These are phyloP conservation scores for Oligia latruncula DNA, from an alignment of 2,888 invertebrate genomes.

Conservation along the genomic window DNA sequence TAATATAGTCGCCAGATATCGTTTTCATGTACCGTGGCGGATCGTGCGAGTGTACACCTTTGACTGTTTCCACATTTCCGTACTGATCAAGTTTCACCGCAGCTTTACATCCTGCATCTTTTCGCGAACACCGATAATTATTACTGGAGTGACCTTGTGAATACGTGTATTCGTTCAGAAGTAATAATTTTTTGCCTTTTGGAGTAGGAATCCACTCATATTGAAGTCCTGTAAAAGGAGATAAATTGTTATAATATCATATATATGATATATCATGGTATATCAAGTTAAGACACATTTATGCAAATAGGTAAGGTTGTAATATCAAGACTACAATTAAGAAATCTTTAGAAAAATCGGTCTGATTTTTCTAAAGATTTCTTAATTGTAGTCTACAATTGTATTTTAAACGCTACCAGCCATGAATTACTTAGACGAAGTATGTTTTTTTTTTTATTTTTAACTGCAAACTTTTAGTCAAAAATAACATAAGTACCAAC, in stretches of 20 bases:
- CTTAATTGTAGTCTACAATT: no score
- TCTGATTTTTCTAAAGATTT: no score
- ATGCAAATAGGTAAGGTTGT: neutral
- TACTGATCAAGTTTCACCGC: conserved; percentile 8
- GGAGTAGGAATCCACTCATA: conserved; percentile 4
- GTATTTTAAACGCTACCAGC: neutral
- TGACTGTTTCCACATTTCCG: conserved; percentile 6
- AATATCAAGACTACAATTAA: neutral
- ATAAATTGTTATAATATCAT: no score
- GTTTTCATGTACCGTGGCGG: conserved; percentile 25
- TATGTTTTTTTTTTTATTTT: no score
- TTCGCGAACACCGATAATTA: conserved; percentile 15
- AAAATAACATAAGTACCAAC: no score
- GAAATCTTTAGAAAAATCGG: neutral
- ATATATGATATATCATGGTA: no score
- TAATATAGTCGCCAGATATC: neutral
- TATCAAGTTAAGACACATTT: neutral
- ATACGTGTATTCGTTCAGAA: conserved; percentile 11
- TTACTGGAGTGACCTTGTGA: conserved; percentile 1
- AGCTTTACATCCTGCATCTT: conserved; percentile 25
- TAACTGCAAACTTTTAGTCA: no score
- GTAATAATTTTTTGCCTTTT: conserved; percentile 12
- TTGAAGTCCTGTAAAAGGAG: conserved; percentile 41
- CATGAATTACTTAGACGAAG: neutral
- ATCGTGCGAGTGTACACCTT: conserved; percentile 8